A percentile compares a stretch with the other conserved stretches of the same genome.
These are phyloP conservation scores for Mesodorylaimus sp. DNA, from an alignment of 2,888 invertebrate species.

Conservation along the genomic window DNA sequence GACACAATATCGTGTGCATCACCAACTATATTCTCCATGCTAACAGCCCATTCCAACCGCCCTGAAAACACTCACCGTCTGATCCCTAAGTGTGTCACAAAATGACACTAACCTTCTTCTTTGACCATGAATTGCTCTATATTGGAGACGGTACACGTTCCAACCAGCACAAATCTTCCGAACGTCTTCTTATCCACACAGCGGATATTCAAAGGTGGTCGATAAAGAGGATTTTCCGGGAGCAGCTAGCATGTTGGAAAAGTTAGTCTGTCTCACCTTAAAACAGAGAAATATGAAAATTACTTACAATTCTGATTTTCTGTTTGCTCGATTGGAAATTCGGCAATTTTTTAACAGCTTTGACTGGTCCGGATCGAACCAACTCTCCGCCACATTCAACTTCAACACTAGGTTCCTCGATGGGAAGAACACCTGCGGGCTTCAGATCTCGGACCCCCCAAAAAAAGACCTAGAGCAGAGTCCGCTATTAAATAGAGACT, in stretches of 20 bases:
- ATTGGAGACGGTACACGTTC: constrained; percentile 57
- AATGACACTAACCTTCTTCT: too few species aligned
- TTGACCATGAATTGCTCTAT: constrained; percentile 6
- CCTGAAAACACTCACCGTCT: too few species aligned
- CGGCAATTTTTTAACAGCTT: constrained; percentile 34
- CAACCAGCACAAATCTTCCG: constrained; percentile 65
- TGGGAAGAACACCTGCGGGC: constrained; percentile 34
- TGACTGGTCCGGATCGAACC: constrained; percentile 33
- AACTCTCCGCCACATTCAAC: constrained; percentile 37
- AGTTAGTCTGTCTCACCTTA: too few species aligned
- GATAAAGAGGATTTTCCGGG: constrained; percentile 67
- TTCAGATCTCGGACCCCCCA: constrained; percentile 38
- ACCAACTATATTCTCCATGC: too few species aligned
- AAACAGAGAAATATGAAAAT: too few species aligned
- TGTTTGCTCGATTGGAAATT: too few species aligned
- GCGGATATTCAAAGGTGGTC: constrained; percentile 70
- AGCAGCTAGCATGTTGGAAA: constrained; percentile 42
- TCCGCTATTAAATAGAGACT: too few species aligned
- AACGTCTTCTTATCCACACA: constrained; percentile 74
- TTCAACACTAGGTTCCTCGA: constrained; percentile 35
- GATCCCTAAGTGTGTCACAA: too few species aligned
- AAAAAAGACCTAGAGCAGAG: constrained; percentile 29
- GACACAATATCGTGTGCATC: too few species aligned
- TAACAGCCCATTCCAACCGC: too few species aligned
- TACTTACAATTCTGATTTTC: too few species aligned